These are phyloP conservation scores for Thereva unica DNA, from an alignment of 2,888 invertebrate genomes.

Conservation along the genomic window DNA sequence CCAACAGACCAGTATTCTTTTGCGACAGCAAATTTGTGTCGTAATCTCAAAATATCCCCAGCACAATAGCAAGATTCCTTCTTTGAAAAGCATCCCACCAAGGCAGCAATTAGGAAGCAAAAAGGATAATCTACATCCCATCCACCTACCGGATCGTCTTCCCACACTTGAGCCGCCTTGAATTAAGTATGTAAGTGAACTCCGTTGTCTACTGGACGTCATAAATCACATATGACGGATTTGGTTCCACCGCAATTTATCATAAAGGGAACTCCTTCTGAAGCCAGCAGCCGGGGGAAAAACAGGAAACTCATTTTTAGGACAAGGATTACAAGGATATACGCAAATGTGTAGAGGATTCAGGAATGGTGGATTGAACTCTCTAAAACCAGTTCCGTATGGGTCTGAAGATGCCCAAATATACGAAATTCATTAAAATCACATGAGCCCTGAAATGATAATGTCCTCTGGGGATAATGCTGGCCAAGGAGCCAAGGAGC, in stretches of 20 bases:
- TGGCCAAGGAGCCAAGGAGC: background rate
- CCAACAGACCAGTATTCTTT: no score
- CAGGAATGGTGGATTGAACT: background rate
- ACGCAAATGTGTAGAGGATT: slow-evolving; percentile 25
- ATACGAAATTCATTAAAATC: slow-evolving; percentile 33
- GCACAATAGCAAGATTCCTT: background rate
- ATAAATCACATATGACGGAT: slow-evolving; percentile 37
- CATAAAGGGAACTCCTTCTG: slow-evolving; percentile 22
- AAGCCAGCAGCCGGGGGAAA: background rate
- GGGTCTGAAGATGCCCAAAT: background rate
- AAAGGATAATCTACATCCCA: background rate
- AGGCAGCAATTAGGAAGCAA: background rate
- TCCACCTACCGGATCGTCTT: slow-evolving; percentile 5
- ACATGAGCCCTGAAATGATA: slow-evolving; percentile 33
- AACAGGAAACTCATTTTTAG: slow-evolving; percentile 23
- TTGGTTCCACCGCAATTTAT: slow-evolving; percentile 29
- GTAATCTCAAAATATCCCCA: no score
- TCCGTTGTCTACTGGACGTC: slow-evolving; percentile 22
- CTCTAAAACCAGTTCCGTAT: slow-evolving; percentile 12
- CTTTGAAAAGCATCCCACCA: background rate
- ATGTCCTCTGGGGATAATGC: slow-evolving; percentile 9
- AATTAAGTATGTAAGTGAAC: slow-evolving; percentile 31
- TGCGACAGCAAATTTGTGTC: no score
- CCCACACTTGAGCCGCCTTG: slow-evolving; percentile 19
- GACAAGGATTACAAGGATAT: slow-evolving; percentile 24